A percentile compares a stretch with the other conserved stretches of the same genome.
Evolutionary conservation across 92 coral and sea anemone species (phyloP).

Genomic region (Paragorgia papillata): DNA sequence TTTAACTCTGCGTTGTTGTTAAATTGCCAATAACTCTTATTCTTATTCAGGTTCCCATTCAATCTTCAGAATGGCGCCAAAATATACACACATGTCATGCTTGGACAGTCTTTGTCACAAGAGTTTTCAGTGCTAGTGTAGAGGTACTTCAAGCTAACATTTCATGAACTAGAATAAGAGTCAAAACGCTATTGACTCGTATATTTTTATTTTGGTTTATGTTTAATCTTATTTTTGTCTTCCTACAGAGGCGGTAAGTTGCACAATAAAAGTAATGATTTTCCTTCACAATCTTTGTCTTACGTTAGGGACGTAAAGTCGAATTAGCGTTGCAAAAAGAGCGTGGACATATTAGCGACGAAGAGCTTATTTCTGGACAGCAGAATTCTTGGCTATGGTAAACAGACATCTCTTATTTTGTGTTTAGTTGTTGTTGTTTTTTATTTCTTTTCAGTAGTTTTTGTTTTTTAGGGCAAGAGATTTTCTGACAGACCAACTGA

Average conservation of each 20-base stretch:
- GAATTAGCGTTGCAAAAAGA: conserved; percentile 88
- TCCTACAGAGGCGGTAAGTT: no score
- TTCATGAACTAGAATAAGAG: no score
- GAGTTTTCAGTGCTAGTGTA: conserved; percentile 70
- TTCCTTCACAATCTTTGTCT: neutral
- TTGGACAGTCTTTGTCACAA: conserved; percentile 84
- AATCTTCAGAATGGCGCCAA: conserved; percentile 93
- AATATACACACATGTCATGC: conserved; percentile 76
- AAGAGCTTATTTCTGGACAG: conserved; percentile 59
- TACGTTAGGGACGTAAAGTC: conserved; percentile 77
- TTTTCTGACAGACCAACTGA: conserved; percentile 81
- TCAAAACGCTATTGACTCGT: no score
- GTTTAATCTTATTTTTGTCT: no score
- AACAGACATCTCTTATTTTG: neutral
- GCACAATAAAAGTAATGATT: no score
- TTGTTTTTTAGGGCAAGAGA: conserved; percentile 74
- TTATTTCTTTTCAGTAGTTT: neutral
- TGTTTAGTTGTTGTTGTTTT: neutral
- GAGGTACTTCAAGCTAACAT: no score
- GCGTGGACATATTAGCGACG: conserved; percentile 81
- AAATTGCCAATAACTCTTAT: neutral
- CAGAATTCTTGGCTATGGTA: conserved; percentile 85
- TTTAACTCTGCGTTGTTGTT: neutral
- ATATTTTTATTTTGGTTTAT: no score
- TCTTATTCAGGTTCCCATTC: conserved; percentile 75